These are phyloP conservation scores for Limanda limanda DNA, from an alignment of 2,113 vertebrate species.

Conservation along the genomic window DNA sequence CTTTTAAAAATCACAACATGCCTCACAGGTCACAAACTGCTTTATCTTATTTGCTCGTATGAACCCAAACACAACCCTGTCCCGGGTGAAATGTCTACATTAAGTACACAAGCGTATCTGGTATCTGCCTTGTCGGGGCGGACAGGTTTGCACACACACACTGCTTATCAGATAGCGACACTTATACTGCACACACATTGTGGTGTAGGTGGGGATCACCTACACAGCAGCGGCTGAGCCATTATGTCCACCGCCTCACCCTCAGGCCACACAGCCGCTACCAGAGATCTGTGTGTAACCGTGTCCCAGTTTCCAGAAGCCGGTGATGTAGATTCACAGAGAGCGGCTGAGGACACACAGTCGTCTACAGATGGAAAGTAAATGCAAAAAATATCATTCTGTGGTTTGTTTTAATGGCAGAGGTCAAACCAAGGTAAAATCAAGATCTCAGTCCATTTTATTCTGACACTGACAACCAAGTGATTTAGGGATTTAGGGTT, in stretches of 20 bases:
- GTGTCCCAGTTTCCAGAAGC: not conserved
- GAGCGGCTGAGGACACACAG: constrained; percentile 9
- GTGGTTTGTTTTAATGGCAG: not conserved
- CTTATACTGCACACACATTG: constrained; percentile 1
- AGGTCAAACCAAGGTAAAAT: not conserved
- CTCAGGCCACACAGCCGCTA: constrained; percentile 6
- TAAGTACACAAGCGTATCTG: constrained; percentile 18
- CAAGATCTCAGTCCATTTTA: too few species aligned
- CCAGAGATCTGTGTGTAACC: not conserved
- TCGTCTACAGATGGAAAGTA: not conserved
- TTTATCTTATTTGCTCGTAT: not conserved
- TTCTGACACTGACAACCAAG: too few species aligned
- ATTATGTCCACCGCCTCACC: not conserved
- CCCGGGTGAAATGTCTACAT: not conserved
- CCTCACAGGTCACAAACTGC: not conserved
- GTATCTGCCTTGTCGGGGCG: constrained; percentile 1
- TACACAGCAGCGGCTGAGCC: not conserved
- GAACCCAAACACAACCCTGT: not conserved
- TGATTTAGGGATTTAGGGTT: too few species aligned
- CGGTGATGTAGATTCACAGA: not conserved
- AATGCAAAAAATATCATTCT: not conserved
- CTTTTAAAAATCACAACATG: not conserved
- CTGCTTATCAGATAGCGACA: constrained; percentile 40
- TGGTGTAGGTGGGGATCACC: not conserved
- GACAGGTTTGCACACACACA: constrained; percentile 16